Evolutionary conservation across 2,888 invertebrate genomes (phyloP), one percentile per base, ranked within the genome.

Genomic region (Protophormia terraenovae): DNA sequence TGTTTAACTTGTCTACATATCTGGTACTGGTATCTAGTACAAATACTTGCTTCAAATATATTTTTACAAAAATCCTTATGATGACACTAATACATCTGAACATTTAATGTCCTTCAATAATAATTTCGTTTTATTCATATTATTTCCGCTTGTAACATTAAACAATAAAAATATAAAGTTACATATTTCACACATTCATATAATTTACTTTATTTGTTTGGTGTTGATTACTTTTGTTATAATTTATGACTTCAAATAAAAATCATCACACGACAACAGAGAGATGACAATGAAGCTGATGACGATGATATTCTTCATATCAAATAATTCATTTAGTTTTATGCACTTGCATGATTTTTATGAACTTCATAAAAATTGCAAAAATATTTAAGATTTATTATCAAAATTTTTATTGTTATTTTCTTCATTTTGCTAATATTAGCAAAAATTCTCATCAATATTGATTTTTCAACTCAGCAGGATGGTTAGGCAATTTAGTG

Each of bases 131-230:
- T 58, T 58, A 27, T 47, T 41, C 32, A 10, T 41, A 53, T 62
- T 19, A 55, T 69, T 62, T 55, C 16, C 19, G n/a, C 27, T 16
- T 64, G 35, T 10, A 12, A 35, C 22, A 29, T n/a, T 38, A 81
- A 69, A 60, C 53, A 64, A 69, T 45, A 64, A 71, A 67, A 16
- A 38, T 24, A 22, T 24, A 64, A 32, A n/a, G n/a, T n/a, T n/a
- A n/a, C n/a, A n/a, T n/a, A 67, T 81, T 67, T 84, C 47, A 82
- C 82, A 79, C 82, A 75, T 78, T 71, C 85, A 78, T 75, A 71
- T 62, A 53, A 80, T 73, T 66, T 60, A 41, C 2, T 53, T 76
- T 45, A 64, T 82, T 73, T 69, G 55, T 67, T 58, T 78, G 45
- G n/a, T 69, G 45, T 62, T 77, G 81, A 81, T 82, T 62, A 58